Evolutionary conservation across 2,797 vertebrate species (phyloP).

Genomic region (Peromyscus aztecus): DNA sequence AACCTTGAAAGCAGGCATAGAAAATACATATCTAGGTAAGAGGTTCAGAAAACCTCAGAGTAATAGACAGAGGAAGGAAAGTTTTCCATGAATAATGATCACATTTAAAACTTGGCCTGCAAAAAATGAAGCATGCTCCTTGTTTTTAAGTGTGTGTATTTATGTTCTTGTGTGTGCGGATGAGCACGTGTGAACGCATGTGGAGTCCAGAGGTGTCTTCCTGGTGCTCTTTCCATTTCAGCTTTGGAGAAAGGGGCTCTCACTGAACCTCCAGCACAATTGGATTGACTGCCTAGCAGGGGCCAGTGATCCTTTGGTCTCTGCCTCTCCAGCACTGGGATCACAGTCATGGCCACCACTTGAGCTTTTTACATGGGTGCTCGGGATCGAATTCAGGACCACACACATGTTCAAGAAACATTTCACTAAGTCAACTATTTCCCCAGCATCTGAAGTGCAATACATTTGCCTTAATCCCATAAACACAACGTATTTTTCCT

Average conservation of each 20-base stretch:
- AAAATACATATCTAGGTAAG: constrained; percentile 51
- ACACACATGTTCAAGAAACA: background rate
- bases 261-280: background rate
- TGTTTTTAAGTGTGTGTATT: background rate
- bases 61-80: background rate
- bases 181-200: background rate
- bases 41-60: background rate
- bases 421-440: background rate
- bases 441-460: background rate
- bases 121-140: background rate
- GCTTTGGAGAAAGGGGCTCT: background rate
- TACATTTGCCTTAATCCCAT: constrained; percentile 14
- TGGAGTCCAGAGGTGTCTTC: background rate
- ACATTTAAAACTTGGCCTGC: background rate
- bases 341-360: background rate
- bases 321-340: background rate
- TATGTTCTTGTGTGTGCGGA: background rate
- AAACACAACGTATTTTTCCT: background rate
- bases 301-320: background rate
- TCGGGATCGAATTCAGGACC: too few relatives aligned
- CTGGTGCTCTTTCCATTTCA: background rate
- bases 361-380: background rate
- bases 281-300: background rate
- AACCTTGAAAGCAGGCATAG: constrained; percentile 45
- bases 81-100: background rate